Base-by-base conservation (phyloP, 2,113 vertebrate genomes). In the Galbula dea region DNA sequence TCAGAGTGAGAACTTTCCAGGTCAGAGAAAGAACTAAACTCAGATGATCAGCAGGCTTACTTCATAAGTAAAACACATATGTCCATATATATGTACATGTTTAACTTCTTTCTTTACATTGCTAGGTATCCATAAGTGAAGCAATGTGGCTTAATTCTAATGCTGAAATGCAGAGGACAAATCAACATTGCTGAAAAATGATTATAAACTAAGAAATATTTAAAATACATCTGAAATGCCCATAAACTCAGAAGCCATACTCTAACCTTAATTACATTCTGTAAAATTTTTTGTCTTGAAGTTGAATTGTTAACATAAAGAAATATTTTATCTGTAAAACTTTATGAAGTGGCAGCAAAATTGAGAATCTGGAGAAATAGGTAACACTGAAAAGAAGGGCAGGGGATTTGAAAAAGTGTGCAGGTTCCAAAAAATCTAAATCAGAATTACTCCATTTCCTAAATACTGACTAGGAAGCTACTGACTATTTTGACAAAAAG, bases 191-290 rank as follows among this genome's bases (percentile, higher is more conserved):
- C 10, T 61, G 37, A 65, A 71, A 74, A 82, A 32, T 30, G 59
- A 41, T 45, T 59, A 45, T 11, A 57, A 65, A 78, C 66, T 4
- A 59, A 63, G 1, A 26, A 0, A 0, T 37, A 68, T 52, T 67
- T 63, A 86, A 78, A 21, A 67, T 43, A 63, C n/a, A 6, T 21
- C 37, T 29, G 41, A 86, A 88, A 51, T 0, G 0, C 6, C 9
- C 19, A 77, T 26, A 19, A 80, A 69, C 12, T 49, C 75, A 83
- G 29, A 48, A 55, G 32, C 23, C n/a, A n/a, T 52, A 63, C 9
- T n/a, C 39, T 46, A 72, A 51, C 12, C 15, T 67, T 55, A 77
- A 71, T 30, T 22, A 54, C 15, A 32, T 39, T 58, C 22, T 67
- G 12, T 71, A n/a, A 74, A 91, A 46, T 52, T 65, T 59, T 41